These are phyloP conservation scores for Tichodroma muraria DNA, from an alignment of 2,113 vertebrate species.

Conservation along the genomic window DNA sequence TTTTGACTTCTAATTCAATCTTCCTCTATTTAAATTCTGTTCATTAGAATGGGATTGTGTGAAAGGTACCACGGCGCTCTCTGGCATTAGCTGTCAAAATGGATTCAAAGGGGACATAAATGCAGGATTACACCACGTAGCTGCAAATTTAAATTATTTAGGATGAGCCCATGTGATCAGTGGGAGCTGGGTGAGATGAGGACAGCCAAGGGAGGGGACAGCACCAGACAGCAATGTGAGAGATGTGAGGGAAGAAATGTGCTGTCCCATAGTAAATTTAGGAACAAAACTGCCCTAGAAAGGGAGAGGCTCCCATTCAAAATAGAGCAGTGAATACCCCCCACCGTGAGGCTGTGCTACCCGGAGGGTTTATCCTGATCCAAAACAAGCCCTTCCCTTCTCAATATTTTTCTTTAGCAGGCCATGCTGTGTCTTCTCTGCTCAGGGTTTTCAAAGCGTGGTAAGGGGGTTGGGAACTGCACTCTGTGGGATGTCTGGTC, in stretches of 20 bases:
- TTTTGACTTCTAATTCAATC: slow-evolving; percentile 24
- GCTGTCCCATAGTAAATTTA: not conserved
- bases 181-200: not conserved
- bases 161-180: not conserved
- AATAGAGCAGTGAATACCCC: not conserved
- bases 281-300: not conserved
- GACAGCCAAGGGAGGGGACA: not conserved
- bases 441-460: not conserved
- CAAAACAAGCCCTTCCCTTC: not conserved
- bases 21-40: not conserved
- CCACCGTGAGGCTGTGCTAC: not conserved
- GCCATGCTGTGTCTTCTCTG: not conserved
- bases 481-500: not conserved
- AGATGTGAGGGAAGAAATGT: not conserved
- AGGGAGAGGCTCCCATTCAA: not conserved
- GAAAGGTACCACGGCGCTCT: not conserved
- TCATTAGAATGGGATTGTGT: not conserved
- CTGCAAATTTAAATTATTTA: slow-evolving; percentile 14
- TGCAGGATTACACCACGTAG: not conserved
- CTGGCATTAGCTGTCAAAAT: not conserved
- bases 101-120: not conserved
- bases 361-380: not conserved
- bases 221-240: not conserved
- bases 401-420: not conserved
- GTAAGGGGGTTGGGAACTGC: not conserved